These are phyloP conservation scores for Sylvicapra grimmia DNA, from an alignment of 2,113 vertebrate species.

Conservation along the genomic window DNA sequence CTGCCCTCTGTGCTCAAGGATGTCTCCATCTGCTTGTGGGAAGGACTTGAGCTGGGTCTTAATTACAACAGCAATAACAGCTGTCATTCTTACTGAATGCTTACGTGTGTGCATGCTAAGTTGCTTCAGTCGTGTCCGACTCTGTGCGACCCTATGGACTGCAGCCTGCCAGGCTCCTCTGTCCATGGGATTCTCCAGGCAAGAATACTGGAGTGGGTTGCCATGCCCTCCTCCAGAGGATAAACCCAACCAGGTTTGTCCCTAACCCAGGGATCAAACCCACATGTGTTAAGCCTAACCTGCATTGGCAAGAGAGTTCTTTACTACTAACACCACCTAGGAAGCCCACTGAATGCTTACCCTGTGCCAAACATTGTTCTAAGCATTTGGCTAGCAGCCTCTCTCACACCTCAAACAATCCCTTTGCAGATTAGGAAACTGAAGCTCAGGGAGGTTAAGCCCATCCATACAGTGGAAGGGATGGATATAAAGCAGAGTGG, in stretches of 20 bases:
- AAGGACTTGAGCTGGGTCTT: background rate
- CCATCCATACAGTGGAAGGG: background rate
- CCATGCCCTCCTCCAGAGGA: background rate
- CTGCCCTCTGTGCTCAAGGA: background rate
- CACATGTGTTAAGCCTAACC: background rate
- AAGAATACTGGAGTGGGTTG: background rate
- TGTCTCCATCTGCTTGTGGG: background rate
- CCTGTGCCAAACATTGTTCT: background rate
- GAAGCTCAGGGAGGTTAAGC: background rate
- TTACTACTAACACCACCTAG: background rate
- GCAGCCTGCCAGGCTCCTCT: background rate
- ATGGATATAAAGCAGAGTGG: background rate
- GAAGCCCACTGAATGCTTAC: background rate
- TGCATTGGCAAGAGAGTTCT: background rate
- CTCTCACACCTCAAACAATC: background rate
- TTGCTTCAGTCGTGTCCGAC: background rate
- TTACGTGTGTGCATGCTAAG: background rate
- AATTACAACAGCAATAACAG: background rate
- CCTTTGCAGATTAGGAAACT: background rate
- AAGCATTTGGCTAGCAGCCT: background rate
- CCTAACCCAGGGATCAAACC: background rate
- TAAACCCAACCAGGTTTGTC: background rate
- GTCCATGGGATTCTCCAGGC: background rate
- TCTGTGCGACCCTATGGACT: background rate
- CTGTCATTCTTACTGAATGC: background rate